These are phyloP conservation scores for Diachrysia chrysitis DNA, from an alignment of 2,888 invertebrate species.

Conservation along the genomic window DNA sequence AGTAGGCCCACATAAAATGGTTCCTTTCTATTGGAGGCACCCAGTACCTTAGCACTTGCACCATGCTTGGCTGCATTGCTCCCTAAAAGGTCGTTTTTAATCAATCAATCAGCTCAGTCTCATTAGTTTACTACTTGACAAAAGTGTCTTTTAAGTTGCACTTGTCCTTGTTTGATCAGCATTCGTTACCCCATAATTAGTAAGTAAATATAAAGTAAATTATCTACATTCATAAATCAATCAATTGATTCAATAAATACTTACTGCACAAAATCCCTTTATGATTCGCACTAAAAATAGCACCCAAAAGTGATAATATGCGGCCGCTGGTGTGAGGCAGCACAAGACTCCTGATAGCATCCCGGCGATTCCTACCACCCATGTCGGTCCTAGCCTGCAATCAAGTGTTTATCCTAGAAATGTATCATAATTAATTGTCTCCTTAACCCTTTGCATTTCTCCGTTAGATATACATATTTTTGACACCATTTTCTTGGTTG, in stretches of 20 bases:
- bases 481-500: too few species aligned
- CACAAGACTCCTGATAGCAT: conserved; percentile 76
- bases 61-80: conserved; percentile 86
- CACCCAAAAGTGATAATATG: conserved; percentile 78
- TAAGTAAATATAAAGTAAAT: too few species aligned
- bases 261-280: conserved; percentile 83
- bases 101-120: not conserved
- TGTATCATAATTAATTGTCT: too few species aligned
- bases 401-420: not conserved
- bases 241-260: conserved; percentile 49
- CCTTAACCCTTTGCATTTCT: too few species aligned
- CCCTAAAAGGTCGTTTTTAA: conserved; percentile 66
- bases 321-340: conserved; percentile 79
- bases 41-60: conserved; percentile 83
- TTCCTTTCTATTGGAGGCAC: conserved; percentile 85
- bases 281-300: conserved; percentile 76
- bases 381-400: conserved; percentile 80
- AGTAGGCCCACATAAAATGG: conserved; percentile 86
- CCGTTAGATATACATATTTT: too few species aligned
- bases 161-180: too few species aligned
- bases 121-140: not conserved
- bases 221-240: too few species aligned
- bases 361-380: conserved; percentile 80
- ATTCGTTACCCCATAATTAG: too few species aligned
- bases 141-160: too few species aligned